Evolutionary conservation across 2,113 vertebrate genomes (phyloP), one percentile per base, ranked within the genome.

Genomic region (Peromyscus polionotus): DNA sequence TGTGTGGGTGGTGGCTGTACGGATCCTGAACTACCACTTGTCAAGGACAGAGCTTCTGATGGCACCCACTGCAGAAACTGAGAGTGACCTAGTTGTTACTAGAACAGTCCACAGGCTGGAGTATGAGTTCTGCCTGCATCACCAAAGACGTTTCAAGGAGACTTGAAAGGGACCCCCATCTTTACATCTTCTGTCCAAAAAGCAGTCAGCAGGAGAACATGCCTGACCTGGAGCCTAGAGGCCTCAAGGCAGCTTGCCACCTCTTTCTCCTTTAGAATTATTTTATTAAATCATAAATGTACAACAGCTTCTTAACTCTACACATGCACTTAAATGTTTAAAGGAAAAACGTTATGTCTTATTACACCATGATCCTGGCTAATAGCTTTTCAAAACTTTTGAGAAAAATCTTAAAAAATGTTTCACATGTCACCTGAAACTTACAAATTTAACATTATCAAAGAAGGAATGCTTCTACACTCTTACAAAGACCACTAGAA

Each of bases 231-330:
- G 39, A 24, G 24, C 10, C 33, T 20, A 22, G 3, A 57, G 33
- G 31, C 51, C 45, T 79, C 67, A 0, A 1, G n/a, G 9, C 28
- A 76, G 13, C 75, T 70, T 68, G 42, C 45, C 12, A 11, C 75
- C 5, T 86, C 72, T 76, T 61, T 91, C 42, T 99, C 99, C 99
- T 99, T 99, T 99, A 99, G 98, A 99, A 99, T 99, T 99, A 99
- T 99, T 99, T 99, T 99, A 99, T 99, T 99, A 99, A 99, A 99
- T 99, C 99, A 99, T 99, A 99, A 99, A 99, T 99, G 99, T 99
- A 99, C 99, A 99, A 99, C 99, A 99, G 99, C 99, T 99, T 99
- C 99, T 99, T 99, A 99, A 99, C 99, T 99, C 99, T 99, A 99
- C 99, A 99, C 99, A 99, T 98, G 98, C 99, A 99, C 99, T 99